These are phyloP conservation scores for Diarsia dahlii DNA, from an alignment of 2,888 invertebrate genomes.

Conservation along the genomic window DNA sequence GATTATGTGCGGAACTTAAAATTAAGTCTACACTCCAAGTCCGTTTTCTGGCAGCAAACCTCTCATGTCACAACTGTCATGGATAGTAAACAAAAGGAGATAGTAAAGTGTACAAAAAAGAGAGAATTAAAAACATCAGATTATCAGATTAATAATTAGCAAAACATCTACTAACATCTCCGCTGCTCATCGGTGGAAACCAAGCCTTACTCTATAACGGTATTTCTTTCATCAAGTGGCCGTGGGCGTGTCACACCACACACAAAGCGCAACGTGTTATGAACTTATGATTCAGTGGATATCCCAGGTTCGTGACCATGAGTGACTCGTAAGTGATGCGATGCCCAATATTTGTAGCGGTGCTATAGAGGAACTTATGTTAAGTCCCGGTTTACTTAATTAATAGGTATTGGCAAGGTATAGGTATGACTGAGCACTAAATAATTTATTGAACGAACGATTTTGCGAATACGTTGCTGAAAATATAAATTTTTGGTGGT, in stretches of 20 bases:
- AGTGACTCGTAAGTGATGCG: slow-evolving; percentile 1
- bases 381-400: slow-evolving; percentile 1
- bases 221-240: background rate
- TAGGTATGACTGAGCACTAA: background rate
- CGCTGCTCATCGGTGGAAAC: background rate
- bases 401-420: background rate
- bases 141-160: background rate
- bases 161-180: background rate
- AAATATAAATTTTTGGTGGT: background rate
- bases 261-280: background rate
- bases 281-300: slow-evolving; percentile 22
- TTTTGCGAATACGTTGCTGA: background rate
- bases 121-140: background rate
- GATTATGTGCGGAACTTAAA: background rate
- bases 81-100: background rate
- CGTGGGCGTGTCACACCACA: background rate
- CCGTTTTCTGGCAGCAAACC: background rate
- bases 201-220: slow-evolving; percentile 1
- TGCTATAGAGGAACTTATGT: slow-evolving; percentile 10
- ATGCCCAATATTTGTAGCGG: slow-evolving; percentile 18
- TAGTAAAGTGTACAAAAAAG: background rate
- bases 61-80: background rate
- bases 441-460: background rate
- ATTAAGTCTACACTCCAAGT: background rate
- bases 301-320: background rate